Evolutionary conservation across 2,888 invertebrate species (phyloP), one percentile per base, ranked within the genome.

Genomic region (Oscheius sp.): DNA sequence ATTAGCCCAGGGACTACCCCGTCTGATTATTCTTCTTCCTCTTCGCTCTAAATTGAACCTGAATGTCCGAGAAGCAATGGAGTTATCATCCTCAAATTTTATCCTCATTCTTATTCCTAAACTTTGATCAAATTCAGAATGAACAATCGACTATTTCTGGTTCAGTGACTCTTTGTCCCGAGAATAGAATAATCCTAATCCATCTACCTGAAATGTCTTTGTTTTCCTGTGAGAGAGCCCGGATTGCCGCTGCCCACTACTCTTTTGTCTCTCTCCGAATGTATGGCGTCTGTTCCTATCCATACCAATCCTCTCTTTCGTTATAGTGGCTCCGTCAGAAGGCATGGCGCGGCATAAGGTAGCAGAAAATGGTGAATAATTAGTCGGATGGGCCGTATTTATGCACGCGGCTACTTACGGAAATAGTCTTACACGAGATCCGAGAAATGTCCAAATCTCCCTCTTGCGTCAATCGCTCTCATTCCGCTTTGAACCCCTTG

Each of bases 231-330:
- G 1, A 55, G 21, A 55, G 55, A 55, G 55, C 55, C 55, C 55
- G 9, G 55, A 55, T 51, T 2, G 53, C 21, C 53, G 11, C 53
- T 21, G n/a, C 21, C 53, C 5, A 10, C 53, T 13, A 21, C 21
- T 32, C 21, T 13, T 55, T 32, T 55, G 55, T 55, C 29, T 32
- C 55, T 21, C 29, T 9, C 21, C 29, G 13, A 55, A 32, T 32
- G 32, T 21, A 55, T 21, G 21, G 55, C 9, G 21, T 55, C 55
- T 55, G 29, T 21, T 21, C 21, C 21, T 21, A 21, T 32, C n/a
- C 5, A 9, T 13, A 42, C 55, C 75, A 76, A 57, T 70, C 74
- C 62, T 76, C 76, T 57, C 57, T 82, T 10, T 51, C 73, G 32
- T 68, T 72, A n/a, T 47, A 78, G 1, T 33, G 79, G 70, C 42